phyloP scores from a whole-genome alignment of 2,113 vertebrate species.

The Danionella cerebrum region DNA sequence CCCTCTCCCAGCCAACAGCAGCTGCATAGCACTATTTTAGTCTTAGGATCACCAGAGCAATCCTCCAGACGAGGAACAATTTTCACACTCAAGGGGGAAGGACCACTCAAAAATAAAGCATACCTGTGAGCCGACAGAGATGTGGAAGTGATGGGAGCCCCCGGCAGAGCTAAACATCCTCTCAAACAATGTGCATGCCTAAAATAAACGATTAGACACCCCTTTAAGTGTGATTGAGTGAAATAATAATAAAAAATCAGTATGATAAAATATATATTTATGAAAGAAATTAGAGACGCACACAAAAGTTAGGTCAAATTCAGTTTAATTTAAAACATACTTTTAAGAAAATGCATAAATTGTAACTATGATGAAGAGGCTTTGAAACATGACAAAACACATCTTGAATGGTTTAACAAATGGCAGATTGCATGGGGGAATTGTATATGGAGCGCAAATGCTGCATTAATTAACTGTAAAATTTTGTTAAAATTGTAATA shows the following conservation, averaged over 20 bases:
- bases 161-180: neutral
- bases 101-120: constrained; percentile 41
- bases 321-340: constrained; percentile 14
- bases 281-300: too few species aligned
- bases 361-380: constrained; percentile 55
- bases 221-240: too few species aligned
- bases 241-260: too few species aligned
- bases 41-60: constrained; percentile 33
- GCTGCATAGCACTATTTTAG: constrained; percentile 57
- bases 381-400: constrained; percentile 73
- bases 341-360: constrained; percentile 38
- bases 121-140: constrained; percentile 12
- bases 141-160: neutral
- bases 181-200: neutral
- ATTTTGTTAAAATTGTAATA: too few species aligned
- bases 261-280: too few species aligned
- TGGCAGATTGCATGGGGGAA: constrained; percentile 59
- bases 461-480: too few species aligned
- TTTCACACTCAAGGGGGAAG: constrained; percentile 45
- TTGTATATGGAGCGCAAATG: too few species aligned
- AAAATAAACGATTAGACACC: too few species aligned
- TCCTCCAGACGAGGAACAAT: constrained; percentile 45
- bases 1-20: constrained; percentile 45
- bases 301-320: neutral
- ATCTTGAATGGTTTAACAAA: constrained; percentile 68